These are phyloP conservation scores for Clavelina lepadiformis DNA, from an alignment of 23 tunicate genomes.

Conservation along the genomic window DNA sequence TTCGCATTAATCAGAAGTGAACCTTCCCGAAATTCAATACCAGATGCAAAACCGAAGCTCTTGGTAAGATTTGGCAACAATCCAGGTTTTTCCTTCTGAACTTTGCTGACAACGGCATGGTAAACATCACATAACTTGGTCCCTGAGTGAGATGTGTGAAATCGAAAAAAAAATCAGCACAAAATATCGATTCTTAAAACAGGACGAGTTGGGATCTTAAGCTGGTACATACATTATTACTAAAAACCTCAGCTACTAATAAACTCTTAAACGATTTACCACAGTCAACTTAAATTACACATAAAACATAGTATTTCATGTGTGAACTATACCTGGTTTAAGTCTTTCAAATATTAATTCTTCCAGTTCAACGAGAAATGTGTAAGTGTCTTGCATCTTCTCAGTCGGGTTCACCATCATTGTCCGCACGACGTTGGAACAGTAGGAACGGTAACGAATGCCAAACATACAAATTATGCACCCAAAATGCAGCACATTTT, in stretches of 20 bases:
- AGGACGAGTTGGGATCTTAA: no score
- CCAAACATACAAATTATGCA: conserved; percentile 93
- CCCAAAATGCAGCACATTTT: conserved; percentile 88
- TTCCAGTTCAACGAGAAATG: conserved; percentile 63
- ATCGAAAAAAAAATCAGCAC: no score
- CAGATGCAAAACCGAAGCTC: conserved; percentile 94
- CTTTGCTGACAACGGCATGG: conserved; percentile 54
- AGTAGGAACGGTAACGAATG: conserved; percentile 84
- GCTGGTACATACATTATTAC: no score
- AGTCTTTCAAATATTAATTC: conserved; percentile 71
- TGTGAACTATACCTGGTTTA: conserved; percentile 53
- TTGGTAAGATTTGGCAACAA: conserved; percentile 51
- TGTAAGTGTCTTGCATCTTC: conserved; percentile 80
- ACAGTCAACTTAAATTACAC: no score
- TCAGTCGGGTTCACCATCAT: conserved; percentile 93
- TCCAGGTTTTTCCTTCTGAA: conserved; percentile 46
- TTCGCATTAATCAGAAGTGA: conserved; percentile 75
- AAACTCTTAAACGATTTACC: no score
- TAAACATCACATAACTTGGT: conserved; percentile 67
- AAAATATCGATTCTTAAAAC: no score
- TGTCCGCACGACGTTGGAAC: conserved; percentile 92
- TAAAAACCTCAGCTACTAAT: no score
- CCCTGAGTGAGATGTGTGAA: no score
- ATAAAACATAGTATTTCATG: no score
- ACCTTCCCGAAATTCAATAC: conserved; percentile 92